Conservation (phyloP, 2,888 invertebrate species). For the Chalcis sispes region DNA sequence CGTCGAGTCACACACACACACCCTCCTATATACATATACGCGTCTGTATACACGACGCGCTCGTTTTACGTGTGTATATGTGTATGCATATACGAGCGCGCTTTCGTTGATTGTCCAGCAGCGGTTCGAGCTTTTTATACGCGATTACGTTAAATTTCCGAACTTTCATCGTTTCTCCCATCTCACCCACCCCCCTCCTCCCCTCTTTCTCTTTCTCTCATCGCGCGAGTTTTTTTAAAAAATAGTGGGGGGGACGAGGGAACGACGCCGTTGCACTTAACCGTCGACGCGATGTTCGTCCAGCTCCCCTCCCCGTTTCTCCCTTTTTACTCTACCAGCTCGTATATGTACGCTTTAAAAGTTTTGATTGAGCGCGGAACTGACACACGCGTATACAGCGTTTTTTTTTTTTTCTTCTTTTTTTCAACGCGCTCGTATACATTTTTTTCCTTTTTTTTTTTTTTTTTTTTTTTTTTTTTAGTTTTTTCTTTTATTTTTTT, state of each 20-base stretch:
- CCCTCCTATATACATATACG: too few relatives aligned
- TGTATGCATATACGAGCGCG: too few relatives aligned
- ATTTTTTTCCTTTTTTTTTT: too few relatives aligned
- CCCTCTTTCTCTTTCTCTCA: too few relatives aligned
- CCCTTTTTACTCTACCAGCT: background rate
- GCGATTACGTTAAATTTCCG: conserved; percentile 35
- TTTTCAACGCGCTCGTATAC: background rate
- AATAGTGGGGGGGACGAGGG: background rate
- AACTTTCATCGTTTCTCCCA: conserved; percentile 31
- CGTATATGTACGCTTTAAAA: conserved; percentile 7
- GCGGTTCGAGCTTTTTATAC: background rate
- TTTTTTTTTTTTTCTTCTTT: background rate
- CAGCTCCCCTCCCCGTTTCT: too few relatives aligned
- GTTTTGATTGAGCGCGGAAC: conserved; percentile 22
- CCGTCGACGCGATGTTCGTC: background rate
- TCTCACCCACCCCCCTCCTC: background rate
- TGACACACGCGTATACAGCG: too few relatives aligned
- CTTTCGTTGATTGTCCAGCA: conserved; percentile 45
- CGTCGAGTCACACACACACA: background rate
- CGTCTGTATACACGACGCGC: background rate
- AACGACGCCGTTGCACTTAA: background rate
- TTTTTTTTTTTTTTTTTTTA: too few relatives aligned
- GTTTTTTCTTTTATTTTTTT: too few relatives aligned
- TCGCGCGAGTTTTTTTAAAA: conserved; percentile 10
- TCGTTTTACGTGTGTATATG: too few relatives aligned